Base-by-base conservation (phyloP, 2,113 vertebrate species). In the Anoura caudifer region DNA sequence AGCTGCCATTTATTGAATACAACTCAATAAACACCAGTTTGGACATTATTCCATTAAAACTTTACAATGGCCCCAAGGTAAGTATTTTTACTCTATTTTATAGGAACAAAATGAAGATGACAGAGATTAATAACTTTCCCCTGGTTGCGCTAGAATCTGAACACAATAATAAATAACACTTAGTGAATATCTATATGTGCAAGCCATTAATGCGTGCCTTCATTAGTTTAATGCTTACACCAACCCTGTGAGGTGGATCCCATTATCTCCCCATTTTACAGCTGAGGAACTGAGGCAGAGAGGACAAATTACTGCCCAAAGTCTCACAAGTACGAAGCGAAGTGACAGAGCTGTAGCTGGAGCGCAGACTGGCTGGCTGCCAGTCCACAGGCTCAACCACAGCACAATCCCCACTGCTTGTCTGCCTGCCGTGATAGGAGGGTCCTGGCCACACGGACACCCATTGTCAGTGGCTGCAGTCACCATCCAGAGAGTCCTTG, bases 81-180 rank as follows among this genome's bases (percentile, higher is more conserved):
- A 87, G 45, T 73, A 82, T 88, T 96, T 90, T 47, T 65, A 92
- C 22, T 85, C 22, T 6, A 31, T 87, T 88, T 85, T 47, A n/a
- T 26, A 83, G 90, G n/a, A 76, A 94, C 14, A 41, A 67, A 47
- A 82, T 19, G 12, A 63, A 92, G 50, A 50, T 17, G 47, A 77
- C 33, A 90, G 41, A 85, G 24, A 24, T 86, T 28, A 79, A 28
- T 45, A 45, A 61, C 36, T 22, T 36, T 43, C 33, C 36, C 26
- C 79, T 12, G 22, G 59, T 61, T 82, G 52, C 52, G 36, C n/a
- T 38, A 50, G 41, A 36, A 43, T 45, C 9, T n/a, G 63, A 83
- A 43, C 69, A 76, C 50, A 43, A 38, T 52, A 65, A 88, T 73
- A 91, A 83, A 56, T 65, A 80, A n/a, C 70, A 84, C 59, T 41